These are phyloP conservation scores for Phortica okadai DNA, from an alignment of 2,888 invertebrate species.

Conservation along the genomic window DNA sequence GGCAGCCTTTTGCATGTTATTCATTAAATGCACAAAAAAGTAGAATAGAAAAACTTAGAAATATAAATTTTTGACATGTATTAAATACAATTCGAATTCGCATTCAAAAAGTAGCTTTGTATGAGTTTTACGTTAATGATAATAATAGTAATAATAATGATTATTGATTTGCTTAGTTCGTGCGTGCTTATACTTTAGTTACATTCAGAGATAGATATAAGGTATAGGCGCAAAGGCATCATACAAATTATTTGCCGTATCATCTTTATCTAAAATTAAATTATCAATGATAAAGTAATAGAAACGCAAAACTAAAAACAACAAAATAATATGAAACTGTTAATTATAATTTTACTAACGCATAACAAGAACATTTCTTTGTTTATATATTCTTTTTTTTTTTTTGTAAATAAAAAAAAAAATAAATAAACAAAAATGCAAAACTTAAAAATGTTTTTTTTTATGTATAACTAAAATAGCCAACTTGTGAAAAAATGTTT, in stretches of 20 bases:
- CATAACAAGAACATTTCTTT: neutral
- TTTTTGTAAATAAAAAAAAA: neutral
- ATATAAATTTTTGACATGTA: neutral
- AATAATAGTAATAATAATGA: neutral
- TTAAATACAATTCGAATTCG: neutral
- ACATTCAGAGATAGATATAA: slow-evolving; percentile 9
- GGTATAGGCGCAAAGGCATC: slow-evolving; percentile 22
- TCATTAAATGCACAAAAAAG: neutral
- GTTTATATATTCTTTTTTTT: neutral
- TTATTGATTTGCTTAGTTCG: neutral
- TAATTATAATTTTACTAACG: neutral
- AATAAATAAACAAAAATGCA: neutral
- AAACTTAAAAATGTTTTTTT: neutral
- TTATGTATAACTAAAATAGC: neutral
- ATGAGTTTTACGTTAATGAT: neutral
- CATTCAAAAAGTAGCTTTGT: neutral
- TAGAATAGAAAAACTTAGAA: slow-evolving; percentile 14
- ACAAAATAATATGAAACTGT: neutral
- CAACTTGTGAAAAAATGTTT: neutral
- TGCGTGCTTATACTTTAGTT: neutral
- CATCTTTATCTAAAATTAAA: slow-evolving; percentile 13
- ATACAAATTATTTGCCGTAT: slow-evolving; percentile 3
- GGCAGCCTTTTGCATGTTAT: neutral
- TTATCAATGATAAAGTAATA: neutral
- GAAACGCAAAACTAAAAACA: neutral